Conservation (phyloP, 1,140 invertebrate genomes). For the Cyclargus thomasi region DNA sequence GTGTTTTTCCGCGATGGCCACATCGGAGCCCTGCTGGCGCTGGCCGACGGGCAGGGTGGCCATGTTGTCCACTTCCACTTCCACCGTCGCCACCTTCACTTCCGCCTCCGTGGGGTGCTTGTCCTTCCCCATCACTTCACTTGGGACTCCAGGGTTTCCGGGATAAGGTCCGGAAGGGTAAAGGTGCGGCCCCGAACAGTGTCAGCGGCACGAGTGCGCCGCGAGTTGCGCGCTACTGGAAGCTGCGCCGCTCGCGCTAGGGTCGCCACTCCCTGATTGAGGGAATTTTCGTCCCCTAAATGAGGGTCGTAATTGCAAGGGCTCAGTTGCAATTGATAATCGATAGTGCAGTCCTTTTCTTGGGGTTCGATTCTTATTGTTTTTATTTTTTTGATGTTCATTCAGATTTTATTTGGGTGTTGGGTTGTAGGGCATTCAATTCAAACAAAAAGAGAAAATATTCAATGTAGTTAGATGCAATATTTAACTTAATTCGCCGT, state of each 20-base stretch:
- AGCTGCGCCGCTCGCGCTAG: conserved; percentile 62
- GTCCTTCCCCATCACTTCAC: conserved; percentile 68
- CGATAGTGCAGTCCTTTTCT: background rate
- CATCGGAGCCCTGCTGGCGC: conserved; percentile 78
- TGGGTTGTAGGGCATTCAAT: too few relatives aligned
- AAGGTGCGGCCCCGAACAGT: conserved; percentile 50
- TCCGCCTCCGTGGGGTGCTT: conserved; percentile 78
- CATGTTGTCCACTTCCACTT: conserved; percentile 89
- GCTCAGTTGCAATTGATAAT: conserved; percentile 8
- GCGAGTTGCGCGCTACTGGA: conserved; percentile 69
- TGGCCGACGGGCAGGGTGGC: conserved; percentile 87
- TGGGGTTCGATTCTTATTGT: background rate
- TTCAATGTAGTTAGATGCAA: too few relatives aligned
- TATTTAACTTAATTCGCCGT: too few relatives aligned
- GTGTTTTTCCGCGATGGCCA: conserved; percentile 85
- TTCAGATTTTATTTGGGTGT: too few relatives aligned
- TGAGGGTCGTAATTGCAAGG: background rate
- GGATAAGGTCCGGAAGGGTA: conserved; percentile 54
- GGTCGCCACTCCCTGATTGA: conserved; percentile 41
- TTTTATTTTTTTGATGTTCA: background rate
- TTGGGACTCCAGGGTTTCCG: conserved; percentile 8
- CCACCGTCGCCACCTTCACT: conserved; percentile 89
- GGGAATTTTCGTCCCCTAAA: background rate
- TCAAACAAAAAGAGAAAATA: too few relatives aligned
- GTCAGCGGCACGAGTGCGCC: conserved; percentile 48